Evolutionary conservation across 2,797 vertebrate species (phyloP), one percentile per base, ranked within the genome.

Genomic region (Ispidina picta): DNA sequence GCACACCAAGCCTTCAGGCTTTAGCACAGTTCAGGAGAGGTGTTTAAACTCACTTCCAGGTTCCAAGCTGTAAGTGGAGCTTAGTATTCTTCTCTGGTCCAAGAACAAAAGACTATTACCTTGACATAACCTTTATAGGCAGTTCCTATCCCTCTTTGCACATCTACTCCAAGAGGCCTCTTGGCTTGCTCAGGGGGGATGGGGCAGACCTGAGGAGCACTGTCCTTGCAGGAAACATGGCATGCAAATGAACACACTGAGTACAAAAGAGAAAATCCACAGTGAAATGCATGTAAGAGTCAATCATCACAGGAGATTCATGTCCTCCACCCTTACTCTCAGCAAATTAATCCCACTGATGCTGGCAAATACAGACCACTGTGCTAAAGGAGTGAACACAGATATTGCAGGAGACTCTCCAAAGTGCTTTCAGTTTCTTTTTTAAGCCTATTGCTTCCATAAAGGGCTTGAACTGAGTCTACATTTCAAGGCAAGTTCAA

Each of bases 101-200:
- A 83, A 89, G 83, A 93, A 78, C 41, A 65, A 85, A 93, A 62
- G 70, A 39, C 21, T 31, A 97, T 98, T 97, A 99, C 99, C 98
- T 98, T 98, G 92, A 99, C 99, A 17, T 98, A 99, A 70, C 99
- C 99, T 96, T 99, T 99, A 97, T 99, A 99, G 41, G 99, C 99
- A 0, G 99, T 99, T 74, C 99, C 99, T 77, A 99, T 99, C 90
- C 99, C 99, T 77, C 99, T 97, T 96, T 99, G 99, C 71, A 99
- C 98, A 18, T 99, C 99, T 75, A 99, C 98, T 43, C 99, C 99
- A 75, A 99, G 98, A 9, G 99, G 99, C 83, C 99, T 98, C 97
- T 99, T 99, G 91, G 98, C 97, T 94, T 99, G 99, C 96, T 99
- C 99, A 1, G 98, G 97, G 41, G 99, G 99, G 93, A 99, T 98